Conservation (phyloP, 2,888 invertebrate species). For the Ernsta delagoae region DNA sequence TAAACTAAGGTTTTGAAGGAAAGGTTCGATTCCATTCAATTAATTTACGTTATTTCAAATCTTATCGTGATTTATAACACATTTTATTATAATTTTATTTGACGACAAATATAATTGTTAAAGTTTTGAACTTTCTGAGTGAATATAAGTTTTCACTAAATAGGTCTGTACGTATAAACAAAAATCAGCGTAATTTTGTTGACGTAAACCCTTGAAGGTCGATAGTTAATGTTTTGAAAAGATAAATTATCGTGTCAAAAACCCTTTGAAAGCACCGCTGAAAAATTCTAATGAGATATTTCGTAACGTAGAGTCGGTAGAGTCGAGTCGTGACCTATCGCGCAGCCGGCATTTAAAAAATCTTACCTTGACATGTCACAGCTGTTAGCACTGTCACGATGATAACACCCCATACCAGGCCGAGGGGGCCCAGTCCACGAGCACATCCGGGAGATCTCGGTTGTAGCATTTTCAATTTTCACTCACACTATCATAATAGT, state of each 20-base stretch:
- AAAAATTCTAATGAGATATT: slow-evolving; percentile 17
- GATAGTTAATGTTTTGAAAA: background rate
- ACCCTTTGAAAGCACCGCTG: background rate
- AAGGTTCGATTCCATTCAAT: background rate
- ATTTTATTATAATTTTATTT: no score
- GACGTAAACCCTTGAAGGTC: background rate
- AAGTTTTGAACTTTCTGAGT: background rate
- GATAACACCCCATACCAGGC: slow-evolving; percentile 39
- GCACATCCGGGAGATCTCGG: slow-evolving; percentile 72
- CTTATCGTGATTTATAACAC: no score
- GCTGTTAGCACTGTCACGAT: slow-evolving; percentile 48
- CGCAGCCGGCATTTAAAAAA: slow-evolving; percentile 37
- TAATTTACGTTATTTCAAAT: background rate
- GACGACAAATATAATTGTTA: no score
- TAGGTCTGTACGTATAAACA: no score
- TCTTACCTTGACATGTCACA: slow-evolving; percentile 78
- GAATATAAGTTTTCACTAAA: background rate
- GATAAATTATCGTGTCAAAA: background rate
- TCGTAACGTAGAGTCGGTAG: slow-evolving; percentile 5
- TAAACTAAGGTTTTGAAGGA: background rate
- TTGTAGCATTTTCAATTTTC: slow-evolving; percentile 74
- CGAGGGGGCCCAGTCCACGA: slow-evolving; percentile 51
- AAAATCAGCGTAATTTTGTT: background rate
- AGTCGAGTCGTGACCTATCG: slow-evolving; percentile 21
- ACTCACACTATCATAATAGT: slow-evolving; percentile 60